phyloP scores from a whole-genome alignment of 2,797 vertebrate genomes.

The Staurois parvus region DNA sequence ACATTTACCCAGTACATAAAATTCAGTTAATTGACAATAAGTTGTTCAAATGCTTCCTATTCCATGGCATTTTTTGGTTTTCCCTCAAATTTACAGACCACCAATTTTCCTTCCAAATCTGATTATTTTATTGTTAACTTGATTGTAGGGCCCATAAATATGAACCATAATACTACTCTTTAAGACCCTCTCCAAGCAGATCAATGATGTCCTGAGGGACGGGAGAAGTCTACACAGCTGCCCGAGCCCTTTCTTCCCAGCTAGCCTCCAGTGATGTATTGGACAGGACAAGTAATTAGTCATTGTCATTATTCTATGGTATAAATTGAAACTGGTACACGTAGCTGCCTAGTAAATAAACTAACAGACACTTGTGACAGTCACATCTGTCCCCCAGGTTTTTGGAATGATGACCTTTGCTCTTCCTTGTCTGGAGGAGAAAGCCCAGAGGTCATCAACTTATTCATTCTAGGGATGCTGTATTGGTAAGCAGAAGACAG shows the following conservation, averaged over 20 bases:
- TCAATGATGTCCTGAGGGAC: background rate
- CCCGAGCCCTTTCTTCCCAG: background rate
- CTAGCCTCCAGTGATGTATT: conserved; percentile 22
- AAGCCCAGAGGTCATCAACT: conserved; percentile 21
- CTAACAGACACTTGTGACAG: conserved; percentile 3
- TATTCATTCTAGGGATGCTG: background rate
- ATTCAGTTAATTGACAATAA: background rate
- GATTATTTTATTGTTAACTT: background rate
- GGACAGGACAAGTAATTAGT: conserved; percentile 30
- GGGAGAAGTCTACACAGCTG: background rate
- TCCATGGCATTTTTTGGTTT: background rate
- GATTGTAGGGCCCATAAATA: too few relatives aligned
- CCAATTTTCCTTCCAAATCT: background rate
- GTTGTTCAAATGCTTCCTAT: background rate
- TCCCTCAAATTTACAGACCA: background rate
- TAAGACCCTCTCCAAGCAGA: background rate
- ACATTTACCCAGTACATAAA: background rate
- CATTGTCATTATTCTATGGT: conserved; percentile 15
- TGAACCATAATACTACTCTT: background rate
- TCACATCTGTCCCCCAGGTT: conserved; percentile 13
- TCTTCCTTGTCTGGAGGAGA: background rate
- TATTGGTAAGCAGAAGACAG: background rate
- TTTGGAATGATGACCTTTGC: conserved; percentile 1
- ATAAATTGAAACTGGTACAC: background rate
- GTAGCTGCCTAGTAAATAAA: conserved; percentile 37